A percentile compares a stretch with the other conserved stretches of the same genome.
These are phyloP conservation scores for Rhorus exstirpatorius DNA, from an alignment of 2,888 invertebrate genomes.

Conservation along the genomic window DNA sequence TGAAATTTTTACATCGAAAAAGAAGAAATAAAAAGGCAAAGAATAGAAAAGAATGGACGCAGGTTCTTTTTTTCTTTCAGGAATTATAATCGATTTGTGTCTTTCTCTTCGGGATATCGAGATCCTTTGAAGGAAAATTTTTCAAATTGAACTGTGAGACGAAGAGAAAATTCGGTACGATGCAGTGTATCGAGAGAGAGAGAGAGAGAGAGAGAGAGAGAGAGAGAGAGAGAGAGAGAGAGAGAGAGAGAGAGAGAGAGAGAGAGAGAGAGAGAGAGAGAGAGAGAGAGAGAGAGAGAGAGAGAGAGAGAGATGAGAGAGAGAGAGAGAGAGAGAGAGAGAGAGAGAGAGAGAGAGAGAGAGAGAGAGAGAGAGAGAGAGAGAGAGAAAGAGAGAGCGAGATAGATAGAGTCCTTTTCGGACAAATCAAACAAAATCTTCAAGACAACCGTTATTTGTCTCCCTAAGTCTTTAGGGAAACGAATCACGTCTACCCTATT, in stretches of 20 bases:
- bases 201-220: too few species aligned
- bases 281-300: background rate
- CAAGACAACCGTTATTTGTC: too few species aligned
- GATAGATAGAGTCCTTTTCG: too few species aligned
- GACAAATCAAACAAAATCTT: too few species aligned
- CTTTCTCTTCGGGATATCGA: background rate
- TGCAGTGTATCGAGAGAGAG: background rate
- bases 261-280: background rate
- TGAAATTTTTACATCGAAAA: slow-evolving; percentile 27
- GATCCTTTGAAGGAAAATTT: background rate
- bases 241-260: background rate
- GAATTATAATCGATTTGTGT: background rate
- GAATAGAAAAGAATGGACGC: background rate
- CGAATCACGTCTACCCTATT: too few species aligned
- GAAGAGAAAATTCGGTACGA: background rate
- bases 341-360: background rate
- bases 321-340: background rate
- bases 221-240: too few species aligned
- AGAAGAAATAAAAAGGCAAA: background rate
- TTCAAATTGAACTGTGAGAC: background rate
- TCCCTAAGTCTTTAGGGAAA: too few species aligned
- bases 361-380: slow-evolving; percentile 5
- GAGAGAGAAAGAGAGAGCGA: too few species aligned
- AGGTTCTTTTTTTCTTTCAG: background rate
- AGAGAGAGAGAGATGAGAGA: too few species aligned